A percentile compares a stretch with the other conserved stretches of the same genome.
These are phyloP conservation scores for Sternarchorhynchus goeldii DNA, from an alignment of 2,797 vertebrate genomes.

Conservation along the genomic window DNA sequence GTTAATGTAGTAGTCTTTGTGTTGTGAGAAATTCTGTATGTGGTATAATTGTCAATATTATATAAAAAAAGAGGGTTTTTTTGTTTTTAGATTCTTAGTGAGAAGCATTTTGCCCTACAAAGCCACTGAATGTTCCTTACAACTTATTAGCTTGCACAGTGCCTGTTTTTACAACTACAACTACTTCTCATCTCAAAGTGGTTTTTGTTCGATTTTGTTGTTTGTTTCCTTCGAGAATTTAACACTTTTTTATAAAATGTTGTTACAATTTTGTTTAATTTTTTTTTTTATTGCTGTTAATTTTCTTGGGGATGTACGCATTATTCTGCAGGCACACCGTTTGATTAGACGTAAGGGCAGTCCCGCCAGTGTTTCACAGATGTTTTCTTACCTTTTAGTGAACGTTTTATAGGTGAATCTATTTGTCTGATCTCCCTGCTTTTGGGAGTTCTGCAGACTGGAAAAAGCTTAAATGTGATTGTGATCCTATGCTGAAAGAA, in stretches of 20 bases:
- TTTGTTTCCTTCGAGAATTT: conserved; percentile 79
- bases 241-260: conserved; percentile 81
- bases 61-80: conserved; percentile 7
- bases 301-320: conserved; percentile 48
- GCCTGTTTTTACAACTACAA: conserved; percentile 90
- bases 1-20: conserved; percentile 51
- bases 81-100: conserved; percentile 31
- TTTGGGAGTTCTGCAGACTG: background rate
- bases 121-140: conserved; percentile 68
- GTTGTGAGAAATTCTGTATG: conserved; percentile 83
- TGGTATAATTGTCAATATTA: conserved; percentile 62
- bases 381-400: conserved; percentile 24
- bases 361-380: conserved; percentile 8
- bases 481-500: background rate
- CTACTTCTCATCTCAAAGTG: conserved; percentile 83
- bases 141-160: conserved; percentile 77
- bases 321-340: conserved; percentile 38
- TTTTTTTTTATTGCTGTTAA: conserved; percentile 79
- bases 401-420: conserved; percentile 11
- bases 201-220: conserved; percentile 72
- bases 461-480: background rate
- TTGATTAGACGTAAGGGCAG: conserved; percentile 27
- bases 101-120: conserved; percentile 53
- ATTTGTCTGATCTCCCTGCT: conserved; percentile 19
- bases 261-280: conserved; percentile 66